Percentiles rank a stretch among this genome's conserved stretches.
phyloP scores from a whole-genome alignment of 2,888 invertebrate genomes.

The Dryadula phaetusa region DNA sequence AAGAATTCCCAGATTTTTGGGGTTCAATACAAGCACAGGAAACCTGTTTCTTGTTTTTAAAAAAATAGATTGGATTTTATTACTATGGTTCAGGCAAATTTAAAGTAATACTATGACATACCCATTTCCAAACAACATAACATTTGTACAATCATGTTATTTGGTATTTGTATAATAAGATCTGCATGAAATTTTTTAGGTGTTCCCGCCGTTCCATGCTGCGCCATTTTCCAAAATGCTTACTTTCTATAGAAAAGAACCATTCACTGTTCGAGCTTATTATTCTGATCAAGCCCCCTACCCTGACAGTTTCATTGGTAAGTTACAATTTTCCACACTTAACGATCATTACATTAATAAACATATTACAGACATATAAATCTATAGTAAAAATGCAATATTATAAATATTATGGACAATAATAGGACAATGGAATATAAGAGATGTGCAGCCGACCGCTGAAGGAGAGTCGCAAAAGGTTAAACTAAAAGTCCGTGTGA shows the following conservation, averaged over 20 bases:
- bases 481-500: slow-evolving; percentile 97
- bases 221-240: slow-evolving; percentile 97
- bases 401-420: slow-evolving; percentile 4
- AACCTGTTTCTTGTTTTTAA: no score
- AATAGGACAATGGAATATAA: slow-evolving; percentile 89
- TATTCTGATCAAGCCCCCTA: slow-evolving; percentile 91
- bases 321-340: slow-evolving; percentile 54
- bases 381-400: slow-evolving; percentile 4
- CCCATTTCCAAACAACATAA: no score
- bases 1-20: no score
- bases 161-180: no score
- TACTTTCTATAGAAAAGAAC: slow-evolving; percentile 95
- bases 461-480: slow-evolving; percentile 97
- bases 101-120: no score
- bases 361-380: neutral
- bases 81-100: no score
- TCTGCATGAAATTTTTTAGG: slow-evolving; percentile 56
- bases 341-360: neutral
- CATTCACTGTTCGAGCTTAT: slow-evolving; percentile 93
- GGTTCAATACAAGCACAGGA: no score
- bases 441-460: slow-evolving; percentile 92
- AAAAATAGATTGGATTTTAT: no score
- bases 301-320: slow-evolving; percentile 91
- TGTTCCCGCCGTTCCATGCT: slow-evolving; percentile 94
- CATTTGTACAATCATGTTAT: neutral